Conservation (phyloP, 2,113 vertebrate species). For the Bungarus multicinctus region DNA sequence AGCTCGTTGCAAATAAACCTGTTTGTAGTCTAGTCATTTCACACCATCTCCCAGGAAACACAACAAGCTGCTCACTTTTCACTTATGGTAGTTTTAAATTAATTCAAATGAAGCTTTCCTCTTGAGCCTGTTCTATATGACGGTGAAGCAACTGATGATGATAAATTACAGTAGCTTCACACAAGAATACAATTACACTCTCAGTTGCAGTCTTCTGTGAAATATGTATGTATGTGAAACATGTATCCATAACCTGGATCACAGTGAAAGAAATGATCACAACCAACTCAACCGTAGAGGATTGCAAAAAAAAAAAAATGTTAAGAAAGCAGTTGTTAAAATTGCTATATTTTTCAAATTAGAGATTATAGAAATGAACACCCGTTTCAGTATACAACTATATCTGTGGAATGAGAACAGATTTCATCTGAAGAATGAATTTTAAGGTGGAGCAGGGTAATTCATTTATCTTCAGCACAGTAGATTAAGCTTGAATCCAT, state of each 20-base stretch:
- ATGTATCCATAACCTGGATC: not conserved
- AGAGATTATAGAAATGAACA: not conserved
- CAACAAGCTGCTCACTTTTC: constrained; percentile 68
- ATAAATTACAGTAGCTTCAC: constrained; percentile 61
- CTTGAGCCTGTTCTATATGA: constrained; percentile 65
- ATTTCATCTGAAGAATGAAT: not conserved
- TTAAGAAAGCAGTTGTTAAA: not conserved
- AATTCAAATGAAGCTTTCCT: constrained; percentile 68
- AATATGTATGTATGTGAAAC: not conserved
- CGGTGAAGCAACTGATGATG: constrained; percentile 63
- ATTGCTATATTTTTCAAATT: not conserved
- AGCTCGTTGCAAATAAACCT: constrained; percentile 64
- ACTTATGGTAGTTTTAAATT: constrained; percentile 62
- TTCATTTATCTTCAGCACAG: not conserved
- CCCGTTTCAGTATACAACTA: not conserved
- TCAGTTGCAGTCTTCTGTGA: constrained; percentile 26
- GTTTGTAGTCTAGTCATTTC: constrained; percentile 69
- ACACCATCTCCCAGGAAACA: constrained; percentile 67
- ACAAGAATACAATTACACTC: constrained; percentile 31
- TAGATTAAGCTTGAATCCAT: not conserved
- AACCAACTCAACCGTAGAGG: not conserved
- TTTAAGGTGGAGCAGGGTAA: not conserved
- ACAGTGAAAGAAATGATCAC: not conserved
- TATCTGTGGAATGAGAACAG: not conserved
- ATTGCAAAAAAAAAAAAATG: not conserved